phyloP scores from a whole-genome alignment of 2,113 vertebrate species.

The Diadophis punctatus region DNA sequence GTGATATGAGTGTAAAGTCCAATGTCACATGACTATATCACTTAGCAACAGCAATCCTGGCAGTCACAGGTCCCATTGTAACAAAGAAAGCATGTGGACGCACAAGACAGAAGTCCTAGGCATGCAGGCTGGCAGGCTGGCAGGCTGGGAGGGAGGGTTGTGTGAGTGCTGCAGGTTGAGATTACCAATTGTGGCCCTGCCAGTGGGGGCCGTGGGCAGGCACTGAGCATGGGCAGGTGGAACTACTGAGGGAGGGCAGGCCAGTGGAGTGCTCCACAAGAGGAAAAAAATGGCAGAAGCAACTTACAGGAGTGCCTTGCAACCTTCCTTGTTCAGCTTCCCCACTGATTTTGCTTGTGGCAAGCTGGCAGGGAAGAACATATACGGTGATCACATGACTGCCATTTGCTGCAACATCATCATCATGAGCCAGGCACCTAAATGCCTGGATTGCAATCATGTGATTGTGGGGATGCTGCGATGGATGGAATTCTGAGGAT shows the following conservation, averaged over 20 bases:
- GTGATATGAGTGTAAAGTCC: not conserved
- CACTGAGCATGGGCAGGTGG: too few species aligned
- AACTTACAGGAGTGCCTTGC: not conserved
- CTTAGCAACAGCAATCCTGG: not conserved
- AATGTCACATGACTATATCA: not conserved
- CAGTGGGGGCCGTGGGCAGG: not conserved
- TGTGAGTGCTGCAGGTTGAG: not conserved
- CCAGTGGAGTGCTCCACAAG: not conserved
- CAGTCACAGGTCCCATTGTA: not conserved
- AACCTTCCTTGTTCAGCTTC: not conserved
- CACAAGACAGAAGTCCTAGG: not conserved
- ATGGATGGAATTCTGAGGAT: not conserved
- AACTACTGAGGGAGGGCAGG: not conserved
- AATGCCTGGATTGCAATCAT: not conserved
- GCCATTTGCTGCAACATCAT: not conserved
- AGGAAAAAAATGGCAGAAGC: not conserved
- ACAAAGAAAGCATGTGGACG: not conserved
- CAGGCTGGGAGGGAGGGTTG: not conserved
- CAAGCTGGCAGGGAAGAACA: not conserved
- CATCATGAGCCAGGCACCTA: not conserved
- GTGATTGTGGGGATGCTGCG: not conserved
- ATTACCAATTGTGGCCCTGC: not conserved
- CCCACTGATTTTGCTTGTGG: not conserved
- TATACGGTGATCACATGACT: not conserved
- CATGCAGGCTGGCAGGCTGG: not conserved